Percentiles rank a stretch among this genome's conserved stretches.
These are phyloP conservation scores for Cheilosia grossa DNA, from an alignment of 2,888 invertebrate genomes.

Conservation along the genomic window DNA sequence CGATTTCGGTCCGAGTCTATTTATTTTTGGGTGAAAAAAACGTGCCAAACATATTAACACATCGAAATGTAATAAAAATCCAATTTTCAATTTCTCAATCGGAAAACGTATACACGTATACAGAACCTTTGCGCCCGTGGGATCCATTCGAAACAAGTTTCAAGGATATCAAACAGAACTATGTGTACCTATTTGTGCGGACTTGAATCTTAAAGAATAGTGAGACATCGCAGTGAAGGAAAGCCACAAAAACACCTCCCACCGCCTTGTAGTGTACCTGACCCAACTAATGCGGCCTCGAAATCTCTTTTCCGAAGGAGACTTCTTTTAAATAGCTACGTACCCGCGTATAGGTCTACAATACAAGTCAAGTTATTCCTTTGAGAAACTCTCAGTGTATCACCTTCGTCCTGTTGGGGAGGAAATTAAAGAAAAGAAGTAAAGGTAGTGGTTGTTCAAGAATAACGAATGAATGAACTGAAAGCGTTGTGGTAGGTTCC, in stretches of 20 bases:
- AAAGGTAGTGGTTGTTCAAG: slow-evolving; percentile 23
- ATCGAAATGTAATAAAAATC: slow-evolving; percentile 57
- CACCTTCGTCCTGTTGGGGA: neutral
- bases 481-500: slow-evolving; percentile 57
- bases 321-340: slow-evolving; percentile 31
- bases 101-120: slow-evolving; percentile 37
- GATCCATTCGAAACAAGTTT: slow-evolving; percentile 40
- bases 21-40: slow-evolving; percentile 15
- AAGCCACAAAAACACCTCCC: slow-evolving; percentile 39
- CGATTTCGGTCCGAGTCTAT: neutral
- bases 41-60: slow-evolving; percentile 53
- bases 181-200: slow-evolving; percentile 21
- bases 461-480: slow-evolving; percentile 53
- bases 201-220: slow-evolving; percentile 47
- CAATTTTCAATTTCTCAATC: slow-evolving; percentile 67
- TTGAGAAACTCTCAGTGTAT: slow-evolving; percentile 35
- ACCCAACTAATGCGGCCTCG: slow-evolving; percentile 66
- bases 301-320: slow-evolving; percentile 36
- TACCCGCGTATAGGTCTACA: slow-evolving; percentile 11
- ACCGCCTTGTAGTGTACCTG: slow-evolving; percentile 57
- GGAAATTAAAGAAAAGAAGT: neutral
- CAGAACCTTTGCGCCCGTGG: slow-evolving; percentile 11
- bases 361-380: slow-evolving; percentile 48
- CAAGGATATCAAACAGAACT: slow-evolving; percentile 54
- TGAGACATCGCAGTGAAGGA: slow-evolving; percentile 19